Base-by-base conservation (phyloP, 2,113 vertebrate genomes). In the Cavia porcellus region DNA sequence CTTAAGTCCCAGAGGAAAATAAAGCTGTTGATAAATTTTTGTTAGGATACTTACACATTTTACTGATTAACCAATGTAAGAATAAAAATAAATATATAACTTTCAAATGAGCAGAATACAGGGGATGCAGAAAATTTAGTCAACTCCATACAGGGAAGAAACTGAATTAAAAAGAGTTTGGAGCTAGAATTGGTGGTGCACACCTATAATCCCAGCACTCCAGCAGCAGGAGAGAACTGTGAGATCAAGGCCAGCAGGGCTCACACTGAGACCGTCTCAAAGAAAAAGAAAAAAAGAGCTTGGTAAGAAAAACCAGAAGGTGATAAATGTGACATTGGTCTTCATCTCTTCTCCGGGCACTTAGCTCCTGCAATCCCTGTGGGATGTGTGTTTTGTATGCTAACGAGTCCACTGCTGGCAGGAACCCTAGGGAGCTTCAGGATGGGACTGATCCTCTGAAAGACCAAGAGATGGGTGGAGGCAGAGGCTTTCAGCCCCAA, bases 21-120 rank as follows among this genome's bases (percentile, higher is more conserved):
- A 82, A 75, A 81, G 24, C 19, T 77, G 86, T n/a, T 32, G 38
- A 62, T 55, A 61, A 66, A 74, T 62, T 52, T 66, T 52, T 62
- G 22, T 59, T 94, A 89, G 68, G 24, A 81, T 55, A 75, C 50
- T 92, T 86, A 89, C 19, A 92, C 35, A 28, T 94, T 94, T 94
- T 74, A 59, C 35, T 59, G 66, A 80, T 24, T 61, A 77, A 74
- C 62, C 57, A 83, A 28, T 32, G 20, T 22, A 86, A 86, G 47
- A 86, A 74, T 75, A 35, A 90, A 61, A 61, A 61, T 61, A 61
- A 61, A 52, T 55, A 55, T 25, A 35, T 45, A 91, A 14, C 52
- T 91, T 64, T 55, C 72, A 57, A 86, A 81, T 8, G 38, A 94
- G 30, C 64, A 86, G 75, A 84, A 84, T 10, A 47, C 47, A 45